Evolutionary conservation across 2,113 vertebrate species (phyloP).

Genomic region (Misgurnus mizolepis): DNA sequence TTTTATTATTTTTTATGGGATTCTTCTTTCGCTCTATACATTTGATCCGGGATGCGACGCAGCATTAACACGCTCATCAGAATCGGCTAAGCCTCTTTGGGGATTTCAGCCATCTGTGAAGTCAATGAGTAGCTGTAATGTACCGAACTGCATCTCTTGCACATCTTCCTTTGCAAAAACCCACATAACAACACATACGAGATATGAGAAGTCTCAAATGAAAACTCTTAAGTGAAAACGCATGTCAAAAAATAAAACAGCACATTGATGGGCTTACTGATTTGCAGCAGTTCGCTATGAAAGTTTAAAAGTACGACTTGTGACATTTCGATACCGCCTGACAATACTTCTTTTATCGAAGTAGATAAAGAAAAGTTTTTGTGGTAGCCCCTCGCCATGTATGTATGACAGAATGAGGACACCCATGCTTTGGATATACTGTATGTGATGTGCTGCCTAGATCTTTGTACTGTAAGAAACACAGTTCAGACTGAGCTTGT

Average conservation of each 20-base stretch:
- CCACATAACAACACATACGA: constrained; percentile 22
- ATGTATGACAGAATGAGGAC: constrained; percentile 67
- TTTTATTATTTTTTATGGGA: neutral
- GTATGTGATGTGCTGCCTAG: neutral
- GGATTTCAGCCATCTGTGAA: constrained; percentile 56
- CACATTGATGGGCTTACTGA: neutral
- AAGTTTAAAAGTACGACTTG: neutral
- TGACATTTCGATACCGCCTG: neutral
- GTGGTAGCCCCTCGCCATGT: neutral
- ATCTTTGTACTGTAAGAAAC: no score
- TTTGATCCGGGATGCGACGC: constrained; percentile 36
- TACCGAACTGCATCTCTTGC: constrained; percentile 14
- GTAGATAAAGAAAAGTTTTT: neutral
- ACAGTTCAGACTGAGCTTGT: neutral
- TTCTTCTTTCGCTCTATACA: constrained; percentile 43
- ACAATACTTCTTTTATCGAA: neutral
- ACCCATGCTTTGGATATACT: constrained; percentile 38
- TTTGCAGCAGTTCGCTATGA: neutral
- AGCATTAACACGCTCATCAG: constrained; percentile 51
- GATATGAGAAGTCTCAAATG: neutral
- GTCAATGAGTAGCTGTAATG: constrained; percentile 44
- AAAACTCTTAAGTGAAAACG: neutral
- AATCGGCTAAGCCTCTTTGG: constrained; percentile 59
- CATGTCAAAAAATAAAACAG: neutral
- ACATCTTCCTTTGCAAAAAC: constrained; percentile 8